Evolutionary conservation across 2,113 vertebrate species (phyloP).

Genomic region (Pandion haliaetus): DNA sequence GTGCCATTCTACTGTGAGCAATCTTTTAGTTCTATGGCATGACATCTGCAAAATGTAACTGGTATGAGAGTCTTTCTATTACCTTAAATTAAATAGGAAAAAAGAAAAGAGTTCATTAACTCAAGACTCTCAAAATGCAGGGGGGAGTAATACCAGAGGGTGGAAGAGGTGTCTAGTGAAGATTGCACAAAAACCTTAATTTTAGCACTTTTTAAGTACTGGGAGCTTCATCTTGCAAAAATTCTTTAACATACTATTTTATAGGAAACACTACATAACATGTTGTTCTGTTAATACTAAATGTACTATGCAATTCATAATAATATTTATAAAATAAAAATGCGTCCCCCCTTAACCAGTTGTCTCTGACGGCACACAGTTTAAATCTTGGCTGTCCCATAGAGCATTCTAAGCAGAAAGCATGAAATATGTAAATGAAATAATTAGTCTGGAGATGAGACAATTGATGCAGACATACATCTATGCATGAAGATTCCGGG

Average conservation of each 20-base stretch:
- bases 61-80: neutral
- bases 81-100: neutral
- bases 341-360: neutral
- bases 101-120: neutral
- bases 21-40: neutral
- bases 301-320: neutral
- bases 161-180: neutral
- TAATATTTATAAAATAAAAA: neutral
- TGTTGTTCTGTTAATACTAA: neutral
- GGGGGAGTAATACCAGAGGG: neutral
- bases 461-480: neutral
- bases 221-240: neutral
- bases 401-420: neutral
- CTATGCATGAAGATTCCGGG: slow-evolving; percentile 6
- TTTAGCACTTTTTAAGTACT: neutral
- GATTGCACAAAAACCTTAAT: neutral
- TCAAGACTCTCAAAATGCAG: neutral
- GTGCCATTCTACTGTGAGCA: neutral
- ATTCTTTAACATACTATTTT: neutral
- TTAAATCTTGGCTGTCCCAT: neutral
- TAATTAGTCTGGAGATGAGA: slow-evolving; percentile 43
- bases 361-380: neutral
- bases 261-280: neutral
- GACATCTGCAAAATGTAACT: neutral
- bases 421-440: slow-evolving; percentile 25